A percentile compares a stretch with the other conserved stretches of the same genome.
Conservation (phyloP, 2,797 vertebrate genomes). For the Carduelis carduelis region DNA sequence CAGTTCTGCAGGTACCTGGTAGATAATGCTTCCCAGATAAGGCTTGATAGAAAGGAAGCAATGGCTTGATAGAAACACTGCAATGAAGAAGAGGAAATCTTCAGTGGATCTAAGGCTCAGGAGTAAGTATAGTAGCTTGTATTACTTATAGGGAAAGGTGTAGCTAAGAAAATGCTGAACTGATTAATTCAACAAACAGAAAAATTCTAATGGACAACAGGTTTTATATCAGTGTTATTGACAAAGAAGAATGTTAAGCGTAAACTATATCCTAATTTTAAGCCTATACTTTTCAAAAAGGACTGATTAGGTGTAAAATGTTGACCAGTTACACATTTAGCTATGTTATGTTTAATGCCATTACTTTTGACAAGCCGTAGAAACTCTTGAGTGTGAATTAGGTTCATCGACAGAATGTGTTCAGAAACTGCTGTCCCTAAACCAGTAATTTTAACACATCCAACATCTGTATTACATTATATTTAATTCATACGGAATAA, state of each 20-base stretch:
- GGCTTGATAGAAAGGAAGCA: not conserved
- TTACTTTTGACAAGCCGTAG: not conserved
- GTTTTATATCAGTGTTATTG: not conserved
- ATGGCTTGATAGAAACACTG: not conserved
- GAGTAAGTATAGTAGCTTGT: not conserved
- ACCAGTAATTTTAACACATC: slow-evolving; percentile 10
- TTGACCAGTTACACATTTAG: not conserved
- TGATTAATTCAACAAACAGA: not conserved
- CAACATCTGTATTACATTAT: slow-evolving; percentile 1
- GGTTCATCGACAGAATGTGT: not conserved
- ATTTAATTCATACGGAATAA: slow-evolving; percentile 30
- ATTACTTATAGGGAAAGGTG: not conserved
- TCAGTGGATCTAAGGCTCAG: not conserved
- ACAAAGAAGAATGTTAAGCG: not conserved
- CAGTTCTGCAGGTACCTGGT: not conserved
- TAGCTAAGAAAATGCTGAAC: not conserved
- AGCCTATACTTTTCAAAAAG: not conserved
- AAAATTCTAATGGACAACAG: not conserved
- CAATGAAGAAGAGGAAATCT: not conserved
- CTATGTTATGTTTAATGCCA: not conserved
- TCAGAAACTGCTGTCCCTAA: not conserved
- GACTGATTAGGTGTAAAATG: not conserved
- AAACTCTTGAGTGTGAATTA: not conserved
- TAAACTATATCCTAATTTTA: not conserved
- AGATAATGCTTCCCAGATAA: not conserved